phyloP scores from a whole-genome alignment of 2,113 vertebrate genomes.

The Chionis minor region DNA sequence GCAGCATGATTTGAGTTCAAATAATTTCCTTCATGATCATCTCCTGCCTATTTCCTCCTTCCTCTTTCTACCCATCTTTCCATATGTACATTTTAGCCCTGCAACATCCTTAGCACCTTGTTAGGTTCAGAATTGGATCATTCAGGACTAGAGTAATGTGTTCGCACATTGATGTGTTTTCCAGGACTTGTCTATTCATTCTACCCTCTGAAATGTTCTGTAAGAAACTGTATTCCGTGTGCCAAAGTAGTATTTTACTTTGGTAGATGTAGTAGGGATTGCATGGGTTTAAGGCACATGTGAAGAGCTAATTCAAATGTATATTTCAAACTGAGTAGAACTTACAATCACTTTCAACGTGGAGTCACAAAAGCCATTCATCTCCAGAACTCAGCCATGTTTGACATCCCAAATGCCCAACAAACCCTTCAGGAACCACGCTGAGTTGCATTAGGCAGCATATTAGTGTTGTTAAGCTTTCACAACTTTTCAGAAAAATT shows the following conservation, averaged over 20 bases:
- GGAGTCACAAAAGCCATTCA: neutral
- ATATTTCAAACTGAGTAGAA: neutral
- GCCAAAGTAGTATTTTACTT: neutral
- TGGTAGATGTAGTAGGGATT: neutral
- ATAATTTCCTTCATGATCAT: neutral
- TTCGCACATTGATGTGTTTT: neutral
- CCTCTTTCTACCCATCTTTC: neutral
- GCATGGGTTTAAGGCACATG: neutral
- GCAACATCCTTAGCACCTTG: neutral
- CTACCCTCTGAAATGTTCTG: neutral
- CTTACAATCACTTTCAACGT: accelerated
- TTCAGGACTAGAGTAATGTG: neutral
- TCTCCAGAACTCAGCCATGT: neutral
- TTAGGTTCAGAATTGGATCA: neutral
- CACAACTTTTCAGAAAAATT: neutral
- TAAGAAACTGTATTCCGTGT: neutral
- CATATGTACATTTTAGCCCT: neutral
- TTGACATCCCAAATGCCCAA: neutral
- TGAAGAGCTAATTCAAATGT: neutral
- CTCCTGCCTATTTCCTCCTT: neutral
- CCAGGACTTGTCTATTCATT: neutral
- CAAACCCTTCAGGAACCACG: neutral
- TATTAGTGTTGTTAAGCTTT: neutral
- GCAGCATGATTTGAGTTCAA: neutral
- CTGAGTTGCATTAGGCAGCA: neutral